These are phyloP conservation scores for Fundulus diaphanus DNA, from an alignment of 2,797 vertebrate species.

Conservation along the genomic window DNA sequence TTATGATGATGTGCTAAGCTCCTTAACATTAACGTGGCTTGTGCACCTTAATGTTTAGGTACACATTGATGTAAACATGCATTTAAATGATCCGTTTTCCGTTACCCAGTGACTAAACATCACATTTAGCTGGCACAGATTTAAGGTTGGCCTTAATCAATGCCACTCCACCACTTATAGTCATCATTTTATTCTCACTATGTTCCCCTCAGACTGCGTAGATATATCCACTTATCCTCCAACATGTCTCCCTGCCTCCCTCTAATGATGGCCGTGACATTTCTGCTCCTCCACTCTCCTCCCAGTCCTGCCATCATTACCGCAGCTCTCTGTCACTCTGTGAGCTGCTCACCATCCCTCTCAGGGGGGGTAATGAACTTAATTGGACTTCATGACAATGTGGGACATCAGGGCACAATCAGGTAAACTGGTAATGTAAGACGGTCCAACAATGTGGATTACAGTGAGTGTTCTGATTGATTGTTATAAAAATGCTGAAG, in stretches of 20 bases:
- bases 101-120: neutral
- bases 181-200: neutral
- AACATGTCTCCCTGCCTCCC: slow-evolving; percentile 50
- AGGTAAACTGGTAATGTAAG: slow-evolving; percentile 18
- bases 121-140: neutral
- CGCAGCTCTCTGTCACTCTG: slow-evolving; percentile 50
- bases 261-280: slow-evolving; percentile 64
- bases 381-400: slow-evolving; percentile 48
- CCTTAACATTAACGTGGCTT: too few species aligned
- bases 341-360: slow-evolving; percentile 14
- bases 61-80: neutral
- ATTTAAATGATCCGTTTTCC: neutral
- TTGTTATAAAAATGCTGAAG: slow-evolving; percentile 5
- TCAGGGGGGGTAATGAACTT: slow-evolving; percentile 39
- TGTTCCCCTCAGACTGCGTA: neutral
- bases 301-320: slow-evolving; percentile 46
- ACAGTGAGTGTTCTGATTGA: slow-evolving; percentile 15
- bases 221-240: slow-evolving; percentile 22
- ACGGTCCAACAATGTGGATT: neutral
- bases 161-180: neutral
- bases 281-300: slow-evolving; percentile 52
- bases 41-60: neutral
- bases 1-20: neutral
- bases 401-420: slow-evolving; percentile 32
- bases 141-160: neutral